Evolutionary conservation across 2,797 vertebrate genomes (phyloP), one percentile per base, ranked within the genome.

Genomic region (Chromobotia macracanthus): DNA sequence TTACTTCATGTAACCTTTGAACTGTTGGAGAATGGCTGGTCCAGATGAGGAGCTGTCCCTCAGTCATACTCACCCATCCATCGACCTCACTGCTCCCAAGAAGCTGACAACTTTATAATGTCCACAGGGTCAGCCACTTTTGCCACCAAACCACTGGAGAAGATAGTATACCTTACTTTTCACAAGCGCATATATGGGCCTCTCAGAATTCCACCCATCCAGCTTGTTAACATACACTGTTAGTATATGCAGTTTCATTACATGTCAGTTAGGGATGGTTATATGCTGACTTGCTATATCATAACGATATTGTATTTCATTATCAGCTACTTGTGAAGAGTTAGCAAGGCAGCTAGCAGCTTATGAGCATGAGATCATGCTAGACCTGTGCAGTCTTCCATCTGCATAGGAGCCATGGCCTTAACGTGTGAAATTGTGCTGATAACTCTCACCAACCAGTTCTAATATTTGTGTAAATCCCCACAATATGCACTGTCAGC

Each of bases 221-320:
- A 55, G 61, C 58, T 74, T 80, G 76, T 83, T 81, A 85, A 81
- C 70, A 67, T 56, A 35, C 61, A 80, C 69, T 67, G 51, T 25
- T 56, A 41, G 66, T 87, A 86, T 84, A 85, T 91, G 86, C 56
- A 80, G 83, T 89, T 91, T 89, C 89, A 89, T 89, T 91, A 88
- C 83, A 86, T 91, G 91, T 89, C 87, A 69, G 87, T 90, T 84
- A 89, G 90, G 87, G 92, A 95, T 95, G 93, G 94, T 94, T 91
- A 86, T 82, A 88, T 92, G 87, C 86, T 91, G 88, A 88, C 88
- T 87, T 88, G 91, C 89, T 90, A 92, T 93, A 93, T 94, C 90
- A 86, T 89, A 88, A 82, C 13, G 28, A 79, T 89, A 81, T 89
- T 88, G 87, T 86, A 90, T 95, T 93, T 86, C 88, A 92, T 93